A percentile compares a stretch with the other conserved stretches of the same genome.
Conservation (phyloP, 2,797 vertebrate species). For the Acanthopagrus latus region DNA sequence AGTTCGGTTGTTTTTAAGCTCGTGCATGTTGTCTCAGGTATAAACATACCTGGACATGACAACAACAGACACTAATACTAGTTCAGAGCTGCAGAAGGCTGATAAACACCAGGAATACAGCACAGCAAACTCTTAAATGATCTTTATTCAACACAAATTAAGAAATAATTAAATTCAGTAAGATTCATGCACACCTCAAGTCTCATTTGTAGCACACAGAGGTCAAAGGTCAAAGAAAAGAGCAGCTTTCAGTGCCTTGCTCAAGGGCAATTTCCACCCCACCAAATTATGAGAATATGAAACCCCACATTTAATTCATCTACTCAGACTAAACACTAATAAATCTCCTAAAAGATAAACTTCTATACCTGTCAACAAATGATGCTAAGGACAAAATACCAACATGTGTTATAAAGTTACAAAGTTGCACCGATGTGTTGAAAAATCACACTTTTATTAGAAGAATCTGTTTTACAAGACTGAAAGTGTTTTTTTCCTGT, state of each 20-base stretch:
- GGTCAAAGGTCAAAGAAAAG: conserved; percentile 64
- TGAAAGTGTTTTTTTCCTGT: neutral
- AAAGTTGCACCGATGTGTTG: neutral
- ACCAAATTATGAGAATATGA: neutral
- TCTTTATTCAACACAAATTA: neutral
- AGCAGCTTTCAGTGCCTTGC: conserved; percentile 13
- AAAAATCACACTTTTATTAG: neutral
- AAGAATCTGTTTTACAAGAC: neutral
- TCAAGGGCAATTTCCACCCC: neutral
- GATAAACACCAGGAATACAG: neutral
- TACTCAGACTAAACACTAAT: neutral
- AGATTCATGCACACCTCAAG: neutral
- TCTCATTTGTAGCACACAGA: neutral
- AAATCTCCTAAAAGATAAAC: neutral
- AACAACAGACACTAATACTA: too few relatives aligned
- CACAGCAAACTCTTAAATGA: neutral
- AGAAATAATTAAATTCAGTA: too few relatives aligned
- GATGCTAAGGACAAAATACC: neutral
- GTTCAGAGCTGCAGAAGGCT: neutral
- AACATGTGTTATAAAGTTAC: neutral
- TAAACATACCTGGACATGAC: too few relatives aligned
- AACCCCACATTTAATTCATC: neutral
- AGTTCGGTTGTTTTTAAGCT: conserved; percentile 62
- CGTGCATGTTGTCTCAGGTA: too few relatives aligned
- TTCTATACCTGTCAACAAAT: neutral